Evolutionary conservation across 2,113 vertebrate genomes (phyloP).

Genomic region (Passer montanus): DNA sequence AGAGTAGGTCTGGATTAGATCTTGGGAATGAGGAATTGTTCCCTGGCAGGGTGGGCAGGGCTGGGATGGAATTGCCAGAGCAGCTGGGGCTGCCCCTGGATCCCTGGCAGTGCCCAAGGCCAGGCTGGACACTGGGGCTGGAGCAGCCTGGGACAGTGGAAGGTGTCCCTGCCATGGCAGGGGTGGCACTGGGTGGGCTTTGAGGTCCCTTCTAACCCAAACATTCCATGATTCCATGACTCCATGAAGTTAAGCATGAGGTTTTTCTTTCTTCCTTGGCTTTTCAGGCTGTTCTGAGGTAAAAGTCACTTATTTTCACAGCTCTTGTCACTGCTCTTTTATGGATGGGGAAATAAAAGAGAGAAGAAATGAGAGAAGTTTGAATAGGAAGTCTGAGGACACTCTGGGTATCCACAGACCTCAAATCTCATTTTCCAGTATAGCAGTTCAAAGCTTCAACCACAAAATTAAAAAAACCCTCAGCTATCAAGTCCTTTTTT

Average conservation of each 20-base stretch:
- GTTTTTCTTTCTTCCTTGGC: neutral
- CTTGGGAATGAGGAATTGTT: neutral
- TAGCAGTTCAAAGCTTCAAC: neutral
- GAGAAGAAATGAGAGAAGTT: neutral
- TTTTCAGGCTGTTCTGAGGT: neutral
- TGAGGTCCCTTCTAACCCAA: fast-evolving
- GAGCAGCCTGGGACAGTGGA: neutral
- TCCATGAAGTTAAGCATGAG: neutral
- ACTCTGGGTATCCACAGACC: neutral
- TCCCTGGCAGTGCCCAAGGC: neutral
- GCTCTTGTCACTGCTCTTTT: neutral
- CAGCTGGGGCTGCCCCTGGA: neutral
- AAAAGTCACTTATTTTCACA: neutral
- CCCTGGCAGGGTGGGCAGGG: neutral
- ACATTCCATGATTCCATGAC: neutral
- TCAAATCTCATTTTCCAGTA: neutral
- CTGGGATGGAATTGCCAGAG: neutral
- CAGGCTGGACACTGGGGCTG: neutral
- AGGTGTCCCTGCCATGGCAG: neutral
- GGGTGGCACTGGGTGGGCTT: fast-evolving
- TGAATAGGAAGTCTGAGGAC: neutral
- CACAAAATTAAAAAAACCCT: neutral
- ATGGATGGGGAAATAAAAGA: neutral
- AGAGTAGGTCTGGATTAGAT: fast-evolving
- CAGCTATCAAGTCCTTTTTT: neutral